Evolutionary conservation across 2,113 vertebrate genomes (phyloP).

Genomic region (Onychorhynchus coronatus): DNA sequence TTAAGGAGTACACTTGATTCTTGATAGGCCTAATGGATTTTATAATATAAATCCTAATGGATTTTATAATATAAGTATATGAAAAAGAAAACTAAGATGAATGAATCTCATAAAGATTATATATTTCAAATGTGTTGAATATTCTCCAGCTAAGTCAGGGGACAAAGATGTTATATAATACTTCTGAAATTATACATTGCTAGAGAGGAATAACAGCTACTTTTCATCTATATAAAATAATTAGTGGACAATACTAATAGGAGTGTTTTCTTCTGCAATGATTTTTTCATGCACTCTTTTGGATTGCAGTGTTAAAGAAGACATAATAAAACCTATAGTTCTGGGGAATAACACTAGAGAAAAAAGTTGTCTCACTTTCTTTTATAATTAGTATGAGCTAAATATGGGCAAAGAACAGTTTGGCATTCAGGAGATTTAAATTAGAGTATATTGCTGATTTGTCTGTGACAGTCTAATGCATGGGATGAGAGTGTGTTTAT

Average conservation of each 20-base stretch:
- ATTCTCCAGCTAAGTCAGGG: neutral
- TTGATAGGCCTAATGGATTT: neutral
- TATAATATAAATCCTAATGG: too few species aligned
- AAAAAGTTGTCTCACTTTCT: neutral
- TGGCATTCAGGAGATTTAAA: neutral
- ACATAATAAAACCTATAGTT: neutral
- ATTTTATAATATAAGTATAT: neutral
- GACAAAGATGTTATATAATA: neutral
- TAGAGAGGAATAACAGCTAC: neutral
- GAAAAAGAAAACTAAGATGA: neutral
- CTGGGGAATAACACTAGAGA: neutral
- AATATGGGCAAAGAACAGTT: neutral
- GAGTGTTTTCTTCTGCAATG: neutral
- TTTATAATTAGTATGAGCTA: neutral
- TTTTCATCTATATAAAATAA: neutral
- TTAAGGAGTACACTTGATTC: neutral
- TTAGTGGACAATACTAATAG: neutral
- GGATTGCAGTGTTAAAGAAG: neutral
- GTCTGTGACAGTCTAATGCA: neutral
- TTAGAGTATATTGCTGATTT: neutral
- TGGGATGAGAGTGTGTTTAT: neutral
- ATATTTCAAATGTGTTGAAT: neutral
- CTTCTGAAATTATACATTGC: neutral
- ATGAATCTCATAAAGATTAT: neutral
- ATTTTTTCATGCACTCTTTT: neutral